Evolutionary conservation across 2,888 invertebrate genomes (phyloP).

Genomic region (Sinelater perroti): DNA sequence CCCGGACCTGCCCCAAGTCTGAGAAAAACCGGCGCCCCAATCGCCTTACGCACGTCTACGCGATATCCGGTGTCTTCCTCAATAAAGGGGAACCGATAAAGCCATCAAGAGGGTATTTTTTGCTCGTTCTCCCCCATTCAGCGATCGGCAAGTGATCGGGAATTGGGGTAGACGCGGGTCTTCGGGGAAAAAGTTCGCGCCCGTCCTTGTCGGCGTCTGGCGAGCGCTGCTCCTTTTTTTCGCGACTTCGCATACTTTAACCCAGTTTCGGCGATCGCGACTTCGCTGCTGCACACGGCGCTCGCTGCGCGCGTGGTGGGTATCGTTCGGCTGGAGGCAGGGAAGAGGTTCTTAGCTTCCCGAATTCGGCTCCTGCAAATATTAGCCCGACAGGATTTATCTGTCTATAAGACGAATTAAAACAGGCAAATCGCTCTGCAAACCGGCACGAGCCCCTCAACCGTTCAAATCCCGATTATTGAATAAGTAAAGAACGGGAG

Average conservation of each 20-base stretch:
- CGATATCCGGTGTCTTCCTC: constrained; percentile 39
- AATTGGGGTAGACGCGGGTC: constrained; percentile 42
- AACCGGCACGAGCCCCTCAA: constrained; percentile 44
- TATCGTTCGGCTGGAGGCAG: constrained; percentile 21
- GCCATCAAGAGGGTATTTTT: constrained; percentile 45
- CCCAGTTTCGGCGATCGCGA: constrained; percentile 21
- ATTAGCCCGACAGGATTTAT: constrained; percentile 38
- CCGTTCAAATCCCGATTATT: constrained; percentile 47
- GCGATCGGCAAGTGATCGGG: constrained; percentile 46
- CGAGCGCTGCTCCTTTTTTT: constrained; percentile 22
- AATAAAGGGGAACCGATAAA: constrained; percentile 44
- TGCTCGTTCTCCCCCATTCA: constrained; percentile 40
- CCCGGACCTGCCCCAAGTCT: constrained; percentile 28
- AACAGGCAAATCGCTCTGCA: constrained; percentile 46
- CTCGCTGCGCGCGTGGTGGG: too few species aligned
- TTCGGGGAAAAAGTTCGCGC: constrained; percentile 28
- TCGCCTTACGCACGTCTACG: constrained; percentile 40
- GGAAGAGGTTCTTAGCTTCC: constrained; percentile 23
- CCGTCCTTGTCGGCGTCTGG: constrained; percentile 28
- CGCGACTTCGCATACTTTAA: constrained; percentile 36
- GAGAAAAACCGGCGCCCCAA: constrained; percentile 36
- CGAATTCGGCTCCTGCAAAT: constrained; percentile 27
- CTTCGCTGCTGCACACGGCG: not conserved
- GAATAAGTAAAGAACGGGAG: constrained; percentile 46
- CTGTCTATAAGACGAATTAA: constrained; percentile 46